phyloP scores from a whole-genome alignment of 2,888 invertebrate species.

The Ophonus ardosiacus region DNA sequence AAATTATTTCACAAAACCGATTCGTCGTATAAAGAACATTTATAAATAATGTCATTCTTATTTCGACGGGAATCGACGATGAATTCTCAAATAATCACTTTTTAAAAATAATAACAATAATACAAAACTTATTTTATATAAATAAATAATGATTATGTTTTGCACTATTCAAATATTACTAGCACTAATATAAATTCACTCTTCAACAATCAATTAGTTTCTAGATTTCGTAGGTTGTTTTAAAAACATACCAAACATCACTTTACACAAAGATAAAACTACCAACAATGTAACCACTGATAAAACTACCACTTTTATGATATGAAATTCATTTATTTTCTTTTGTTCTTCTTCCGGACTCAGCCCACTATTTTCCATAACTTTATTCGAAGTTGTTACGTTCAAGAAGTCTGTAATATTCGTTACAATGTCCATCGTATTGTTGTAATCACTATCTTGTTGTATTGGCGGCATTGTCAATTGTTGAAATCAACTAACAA shows the following conservation, averaged over 20 bases:
- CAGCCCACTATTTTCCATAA: slow-evolving; percentile 32
- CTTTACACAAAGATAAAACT: slow-evolving; percentile 55
- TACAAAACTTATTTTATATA: not conserved
- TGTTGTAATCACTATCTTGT: slow-evolving; percentile 24
- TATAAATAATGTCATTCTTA: too few relatives aligned
- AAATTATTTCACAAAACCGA: too few relatives aligned
- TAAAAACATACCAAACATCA: slow-evolving; percentile 60
- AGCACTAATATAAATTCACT: not conserved
- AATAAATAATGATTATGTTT: not conserved
- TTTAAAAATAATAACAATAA: not conserved
- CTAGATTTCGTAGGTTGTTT: slow-evolving; percentile 46
- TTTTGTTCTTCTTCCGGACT: slow-evolving; percentile 47
- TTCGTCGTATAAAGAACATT: too few relatives aligned
- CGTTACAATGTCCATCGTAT: not conserved
- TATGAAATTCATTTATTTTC: slow-evolving; percentile 61
- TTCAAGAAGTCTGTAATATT: not conserved
- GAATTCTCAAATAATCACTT: too few relatives aligned
- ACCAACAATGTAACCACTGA: slow-evolving; percentile 56
- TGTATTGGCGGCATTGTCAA: slow-evolving; percentile 7
- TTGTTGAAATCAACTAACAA: not conserved
- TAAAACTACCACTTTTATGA: slow-evolving; percentile 63
- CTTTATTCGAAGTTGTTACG: not conserved
- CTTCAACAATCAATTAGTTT: not conserved
- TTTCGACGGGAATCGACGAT: too few relatives aligned
- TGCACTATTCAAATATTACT: too few relatives aligned